Base-by-base conservation (phyloP, 2,888 invertebrate genomes). In the Erebia palarica region DNA sequence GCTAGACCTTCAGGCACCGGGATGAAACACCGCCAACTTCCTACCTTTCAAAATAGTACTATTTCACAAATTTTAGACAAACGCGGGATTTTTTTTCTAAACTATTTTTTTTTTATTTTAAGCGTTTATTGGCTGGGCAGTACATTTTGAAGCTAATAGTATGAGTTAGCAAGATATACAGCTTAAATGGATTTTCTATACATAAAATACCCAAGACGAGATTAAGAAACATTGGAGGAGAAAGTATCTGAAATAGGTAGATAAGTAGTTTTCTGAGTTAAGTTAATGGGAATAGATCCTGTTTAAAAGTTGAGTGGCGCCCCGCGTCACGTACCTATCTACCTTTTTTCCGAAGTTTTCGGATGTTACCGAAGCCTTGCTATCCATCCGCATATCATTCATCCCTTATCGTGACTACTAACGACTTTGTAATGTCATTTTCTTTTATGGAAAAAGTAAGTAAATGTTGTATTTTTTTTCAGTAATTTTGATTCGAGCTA, bases 241-340 rank as follows among this genome's bases (percentile, higher is more conserved):
- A 72, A 69, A 65, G 63, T 55, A 65, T 27, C 63, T 55, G 66
- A 69, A 42, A 73, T 68, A 66, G 70, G 67, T 69, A 66, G 66
- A 66, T 75, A 70, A 76, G 76, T 73, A 75, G 75, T 75, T 75
- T 70, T 69, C 65, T 47, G 69, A 75, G 74, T 76, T 74, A 68
- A 67, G 55, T 70, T 74, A 76, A 76, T 75, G 72, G 74, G 73
- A 65, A 71, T 71, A 73, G 70, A 76, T 76, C 69, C 72, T 70
- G 71, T 75, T 76, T 74, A 76, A 76, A 76, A 76, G 69, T 76
- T 74, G 70, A 65, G 69, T 68, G 66, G 75, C 69, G 72, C 49
- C 66, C 72, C 73, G 53, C 66, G 65, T 72, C 72, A 76, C 75
- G 74, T 71, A 69, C 51, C 51, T 74, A 58, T 27, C 11, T 58